phyloP scores from a whole-genome alignment of 1,140 invertebrate genomes.

The Pomacea maculata region DNA sequence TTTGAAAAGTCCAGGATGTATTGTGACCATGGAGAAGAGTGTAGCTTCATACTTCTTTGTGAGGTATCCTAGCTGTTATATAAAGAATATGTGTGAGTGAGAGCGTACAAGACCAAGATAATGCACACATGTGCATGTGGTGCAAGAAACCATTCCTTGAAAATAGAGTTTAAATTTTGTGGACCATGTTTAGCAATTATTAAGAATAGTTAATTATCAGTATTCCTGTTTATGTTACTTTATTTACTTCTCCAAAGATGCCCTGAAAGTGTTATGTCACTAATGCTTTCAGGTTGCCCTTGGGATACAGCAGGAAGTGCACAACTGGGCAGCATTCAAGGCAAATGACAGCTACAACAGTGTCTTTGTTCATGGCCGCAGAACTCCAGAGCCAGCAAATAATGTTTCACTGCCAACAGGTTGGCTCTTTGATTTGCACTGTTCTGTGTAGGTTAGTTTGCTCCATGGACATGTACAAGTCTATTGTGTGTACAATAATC shows the following conservation, averaged over 20 bases:
- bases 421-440: conserved; percentile 3
- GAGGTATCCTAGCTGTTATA: conserved; percentile 46
- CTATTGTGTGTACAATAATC: no score
- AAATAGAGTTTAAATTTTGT: no score
- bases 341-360: conserved; percentile 45
- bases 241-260: background rate
- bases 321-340: conserved; percentile 27
- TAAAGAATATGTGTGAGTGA: background rate
- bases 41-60: conserved; percentile 50
- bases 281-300: conserved; percentile 51
- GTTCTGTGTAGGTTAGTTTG: no score
- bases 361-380: conserved; percentile 43
- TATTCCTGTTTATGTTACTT: background rate
- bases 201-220: no score
- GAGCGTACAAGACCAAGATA: background rate
- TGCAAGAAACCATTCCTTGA: background rate
- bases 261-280: background rate
- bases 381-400: conserved; percentile 42
- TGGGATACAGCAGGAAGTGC: conserved; percentile 43
- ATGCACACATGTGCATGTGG: background rate
- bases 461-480: no score
- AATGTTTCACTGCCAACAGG: conserved; percentile 49
- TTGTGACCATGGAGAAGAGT: conserved; percentile 29
- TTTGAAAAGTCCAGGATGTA: conserved; percentile 61
- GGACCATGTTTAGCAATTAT: no score